Base-by-base conservation (phyloP, 2,113 vertebrate genomes). In the Xiphophorus hellerii region DNA sequence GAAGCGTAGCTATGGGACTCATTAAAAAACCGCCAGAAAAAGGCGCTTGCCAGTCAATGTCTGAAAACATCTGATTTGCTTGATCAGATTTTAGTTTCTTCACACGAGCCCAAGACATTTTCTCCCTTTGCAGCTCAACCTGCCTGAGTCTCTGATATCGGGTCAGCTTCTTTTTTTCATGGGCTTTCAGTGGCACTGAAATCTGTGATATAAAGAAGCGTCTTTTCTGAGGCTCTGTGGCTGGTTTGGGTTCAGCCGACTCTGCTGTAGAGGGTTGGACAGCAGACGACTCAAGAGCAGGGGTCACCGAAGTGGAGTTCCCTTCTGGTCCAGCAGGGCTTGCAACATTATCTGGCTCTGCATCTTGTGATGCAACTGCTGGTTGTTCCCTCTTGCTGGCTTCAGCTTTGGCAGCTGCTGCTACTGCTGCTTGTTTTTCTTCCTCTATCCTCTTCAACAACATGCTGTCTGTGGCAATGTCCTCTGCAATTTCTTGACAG, bases 401-500 rank as follows among this genome's bases (percentile, higher is more conserved):
- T 33, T 91, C 88, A 30, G 30, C 62, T 39, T 88, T 89, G 25
- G 69, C 63, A 0, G 80, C 78, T 0, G 44, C 76, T 0, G 68
- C 78, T 0, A 66, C 87, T 0, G 87, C 80, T 1, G 87, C 88
- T 63, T 87, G 82, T 48, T 93, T 92, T 71, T 94, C 92, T 37
- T 94, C 88, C 66, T 96, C 96, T 12, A 92, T 92, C 79, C 93
- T 97, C 92, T 95, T 96, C 70, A 98, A 92, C 74, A 98, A 94
- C 78, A 96, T 96, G 64, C 96, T 98, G 89, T 99, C 98, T 0
- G 97, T 98, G 33, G 97, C 97, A 30, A 99, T 99, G 92, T 98
- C 98, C 71, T 97, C 97, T 64, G 97, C 98, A 1, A 99, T 99
- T 91, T 99, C 98, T 86, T 99, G 96, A 93, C 98, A 99, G 14